Evolutionary conservation across 2,797 vertebrate species (phyloP), one percentile per base, ranked within the genome.

Genomic region (Heteromormyrus szaboi): DNA sequence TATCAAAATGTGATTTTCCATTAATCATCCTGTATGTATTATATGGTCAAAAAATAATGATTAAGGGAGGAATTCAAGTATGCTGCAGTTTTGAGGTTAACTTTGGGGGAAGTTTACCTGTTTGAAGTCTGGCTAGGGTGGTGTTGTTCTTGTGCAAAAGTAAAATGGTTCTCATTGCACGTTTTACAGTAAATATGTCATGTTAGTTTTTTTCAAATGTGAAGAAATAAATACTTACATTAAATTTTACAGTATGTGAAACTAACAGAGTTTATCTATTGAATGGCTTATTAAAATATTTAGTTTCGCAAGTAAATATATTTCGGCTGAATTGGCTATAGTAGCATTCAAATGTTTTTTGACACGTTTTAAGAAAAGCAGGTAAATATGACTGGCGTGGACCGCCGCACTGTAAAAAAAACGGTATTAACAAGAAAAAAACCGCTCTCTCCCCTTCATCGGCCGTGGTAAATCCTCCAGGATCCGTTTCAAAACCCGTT

Each of bases 311-410:
- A 33, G 84, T 29, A 76, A 19, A 19, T 41, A 79, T 19, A 33
- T 79, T 79, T 79, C 0, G 37, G 17, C 37, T 76, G 68, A 37
- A 33, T 7, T 33, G 17, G 37, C 79, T 12, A 59, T 59, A 22
- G 50, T 7, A 6, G 11, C 48, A 29, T 51, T 54, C 46, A 3
- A 83, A 48, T 1, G 5, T 44, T 41, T 44, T 41, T 83, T 48
- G 5, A 50, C n/a, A 84, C 11, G 19, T 84, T 84, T 87, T 87
- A 72, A 72, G 44, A 72, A 54, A 33, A 56, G 19, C 46, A n/a
- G 68, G 22, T 44, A 65, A 65, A 29, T 93, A 94, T 93, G 93
- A 93, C 93, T 95, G 95, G 95, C 95, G 95, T 94, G 94, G 94
- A 93, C 93, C 93, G 94, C 92, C 94, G 94, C 94, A 94, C 50